Evolutionary conservation across 2,113 vertebrate species (phyloP), one percentile per base, ranked within the genome.

Genomic region (Albula glossodonta): DNA sequence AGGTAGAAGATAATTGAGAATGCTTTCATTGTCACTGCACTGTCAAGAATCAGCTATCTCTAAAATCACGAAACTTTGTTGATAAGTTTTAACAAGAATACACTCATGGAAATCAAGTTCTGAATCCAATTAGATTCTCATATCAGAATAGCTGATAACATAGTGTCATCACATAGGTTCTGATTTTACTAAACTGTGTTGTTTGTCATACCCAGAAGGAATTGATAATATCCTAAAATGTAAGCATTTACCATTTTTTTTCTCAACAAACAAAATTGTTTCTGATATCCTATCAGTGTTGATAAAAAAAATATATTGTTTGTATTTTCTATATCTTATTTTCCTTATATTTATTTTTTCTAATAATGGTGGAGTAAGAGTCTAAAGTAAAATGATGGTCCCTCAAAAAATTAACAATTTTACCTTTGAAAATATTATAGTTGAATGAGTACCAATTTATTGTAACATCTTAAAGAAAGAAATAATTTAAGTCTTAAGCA

Each of bases 21-120:
- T 53, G 9, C 84, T 90, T 92, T 89, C 87, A 85, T 90, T 87
- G 51, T 50, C 90, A 88, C 31, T 41, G 31, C 31, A 83, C 87
- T 88, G 87, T 92, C 87, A 88, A 87, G 87, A 91, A 89, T 90
- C 88, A 89, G 90, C 89, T 22, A 89, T 85, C 88, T 92, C 90
- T 90, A 88, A 3, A 91, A 79, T 78, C 50, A 86, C 70, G 48
- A 78, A 25, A 25, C 9, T 22, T 81, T 31, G n/a, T 5, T 52
- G 17, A 25, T 17, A 13, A 88, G 84, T 87, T 89, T 1, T 41
- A 41, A 41, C 31, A 41, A 81, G 60, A 66, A 66, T 19, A 19
- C 19, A 66, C 60, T 66, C 2, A 60, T 60, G 60, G 22, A 22
- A 41, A 41, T 41, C 31, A 41, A 41, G 31, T 41, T 41, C 31